Conservation (phyloP, 2,113 vertebrate species). For the Chamaetylas fuelleborni region DNA sequence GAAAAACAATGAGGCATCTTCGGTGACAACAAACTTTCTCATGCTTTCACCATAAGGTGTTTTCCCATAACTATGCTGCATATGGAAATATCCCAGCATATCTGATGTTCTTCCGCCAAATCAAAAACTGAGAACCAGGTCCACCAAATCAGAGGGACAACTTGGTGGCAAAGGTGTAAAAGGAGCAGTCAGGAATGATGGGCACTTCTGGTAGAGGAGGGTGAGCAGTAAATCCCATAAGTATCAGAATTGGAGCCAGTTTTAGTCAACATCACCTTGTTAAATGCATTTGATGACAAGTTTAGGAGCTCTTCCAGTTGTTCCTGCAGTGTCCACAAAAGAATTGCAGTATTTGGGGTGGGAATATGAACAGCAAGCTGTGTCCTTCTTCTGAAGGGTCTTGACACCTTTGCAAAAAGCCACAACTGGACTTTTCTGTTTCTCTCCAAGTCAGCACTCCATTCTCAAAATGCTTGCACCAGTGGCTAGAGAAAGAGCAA, state of each 20-base stretch:
- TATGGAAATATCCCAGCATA: neutral
- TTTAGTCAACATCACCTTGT: neutral
- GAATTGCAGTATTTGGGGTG: neutral
- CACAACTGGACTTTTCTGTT: neutral
- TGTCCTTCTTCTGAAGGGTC: neutral
- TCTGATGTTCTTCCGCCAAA: neutral
- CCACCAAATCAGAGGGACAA: neutral
- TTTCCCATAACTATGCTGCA: neutral
- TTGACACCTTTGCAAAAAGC: neutral
- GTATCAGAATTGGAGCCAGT: neutral
- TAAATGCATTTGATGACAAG: accelerated
- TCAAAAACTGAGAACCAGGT: neutral
- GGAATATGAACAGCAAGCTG: neutral
- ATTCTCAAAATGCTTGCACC: neutral
- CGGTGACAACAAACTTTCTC: neutral
- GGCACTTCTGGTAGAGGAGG: neutral
- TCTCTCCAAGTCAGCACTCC: neutral
- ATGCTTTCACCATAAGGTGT: neutral
- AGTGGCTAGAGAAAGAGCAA: neutral
- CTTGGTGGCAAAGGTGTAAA: neutral
- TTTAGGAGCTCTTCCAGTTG: neutral
- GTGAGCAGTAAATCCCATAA: neutral
- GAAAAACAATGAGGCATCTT: neutral
- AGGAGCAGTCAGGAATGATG: neutral
- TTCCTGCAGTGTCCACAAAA: neutral